Conservation (phyloP, 2,797 vertebrate genomes). For the Coilia nasus region DNA sequence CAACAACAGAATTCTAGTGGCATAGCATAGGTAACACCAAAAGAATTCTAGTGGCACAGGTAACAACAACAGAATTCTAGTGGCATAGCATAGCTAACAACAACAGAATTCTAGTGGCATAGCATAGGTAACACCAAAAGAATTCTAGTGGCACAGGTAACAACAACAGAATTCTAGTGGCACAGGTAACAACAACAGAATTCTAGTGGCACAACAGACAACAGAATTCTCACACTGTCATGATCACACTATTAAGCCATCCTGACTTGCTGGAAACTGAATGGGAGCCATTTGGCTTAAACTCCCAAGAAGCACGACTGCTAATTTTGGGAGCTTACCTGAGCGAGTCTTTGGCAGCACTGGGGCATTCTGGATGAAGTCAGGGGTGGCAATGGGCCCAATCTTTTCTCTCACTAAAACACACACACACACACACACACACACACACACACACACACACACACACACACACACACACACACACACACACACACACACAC, state of each 20-base stretch:
- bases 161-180: too few species aligned
- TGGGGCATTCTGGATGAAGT: slow-evolving; percentile 83
- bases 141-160: too few species aligned
- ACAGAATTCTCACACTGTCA: background rate
- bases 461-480: slow-evolving; percentile 10
- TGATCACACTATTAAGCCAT: background rate
- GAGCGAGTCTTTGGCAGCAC: slow-evolving; percentile 82
- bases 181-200: too few species aligned
- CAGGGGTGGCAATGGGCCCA: slow-evolving; percentile 82
- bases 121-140: too few species aligned
- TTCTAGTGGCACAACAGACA: too few species aligned
- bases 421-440: background rate
- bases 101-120: too few species aligned
- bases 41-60: too few species aligned
- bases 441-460: background rate
- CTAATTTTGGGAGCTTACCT: slow-evolving; percentile 64
- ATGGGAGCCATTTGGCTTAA: background rate
- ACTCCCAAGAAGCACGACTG: background rate
- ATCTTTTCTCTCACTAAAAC: slow-evolving; percentile 80
- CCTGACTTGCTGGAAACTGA: background rate
- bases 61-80: too few species aligned
- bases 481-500: background rate
- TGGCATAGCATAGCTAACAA: too few species aligned
- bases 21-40: too few species aligned
- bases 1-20: too few species aligned